Conservation (phyloP, 2,888 invertebrate genomes). For the Hemicrepidius hirtus region DNA sequence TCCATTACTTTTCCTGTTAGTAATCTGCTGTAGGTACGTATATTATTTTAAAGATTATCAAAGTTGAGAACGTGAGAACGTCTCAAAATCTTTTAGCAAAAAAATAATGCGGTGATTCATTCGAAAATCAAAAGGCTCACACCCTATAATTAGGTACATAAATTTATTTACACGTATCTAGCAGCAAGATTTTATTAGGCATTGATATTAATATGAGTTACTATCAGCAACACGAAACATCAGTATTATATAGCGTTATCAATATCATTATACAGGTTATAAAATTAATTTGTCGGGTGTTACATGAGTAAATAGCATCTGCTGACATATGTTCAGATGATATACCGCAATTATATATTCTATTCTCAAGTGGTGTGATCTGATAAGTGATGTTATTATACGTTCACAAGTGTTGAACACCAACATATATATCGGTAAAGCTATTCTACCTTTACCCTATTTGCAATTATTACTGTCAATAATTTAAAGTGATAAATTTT, state of each 20-base stretch:
- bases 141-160: background rate
- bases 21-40: too few species aligned
- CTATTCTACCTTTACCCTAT: too few species aligned
- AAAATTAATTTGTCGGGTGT: constrained; percentile 52
- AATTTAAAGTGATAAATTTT: too few species aligned
- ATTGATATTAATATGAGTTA: constrained; percentile 10
- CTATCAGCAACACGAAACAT: constrained; percentile 3
- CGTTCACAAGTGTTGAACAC: background rate
- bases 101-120: too few species aligned
- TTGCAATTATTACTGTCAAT: too few species aligned
- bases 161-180: background rate
- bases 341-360: constrained; percentile 45
- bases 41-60: too few species aligned
- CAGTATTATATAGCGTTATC: constrained; percentile 44
- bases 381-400: constrained; percentile 38
- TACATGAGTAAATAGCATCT: constrained; percentile 48
- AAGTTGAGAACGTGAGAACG: too few species aligned
- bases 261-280: constrained; percentile 51
- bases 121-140: too few species aligned
- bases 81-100: too few species aligned
- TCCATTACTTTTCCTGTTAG: too few species aligned
- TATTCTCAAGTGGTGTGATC: constrained; percentile 47
- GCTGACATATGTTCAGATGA: constrained; percentile 51
- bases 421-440: background rate
- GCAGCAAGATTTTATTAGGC: background rate